These are phyloP conservation scores for Eumacrocentrus americanus DNA, from an alignment of 2,888 invertebrate genomes.

Conservation along the genomic window DNA sequence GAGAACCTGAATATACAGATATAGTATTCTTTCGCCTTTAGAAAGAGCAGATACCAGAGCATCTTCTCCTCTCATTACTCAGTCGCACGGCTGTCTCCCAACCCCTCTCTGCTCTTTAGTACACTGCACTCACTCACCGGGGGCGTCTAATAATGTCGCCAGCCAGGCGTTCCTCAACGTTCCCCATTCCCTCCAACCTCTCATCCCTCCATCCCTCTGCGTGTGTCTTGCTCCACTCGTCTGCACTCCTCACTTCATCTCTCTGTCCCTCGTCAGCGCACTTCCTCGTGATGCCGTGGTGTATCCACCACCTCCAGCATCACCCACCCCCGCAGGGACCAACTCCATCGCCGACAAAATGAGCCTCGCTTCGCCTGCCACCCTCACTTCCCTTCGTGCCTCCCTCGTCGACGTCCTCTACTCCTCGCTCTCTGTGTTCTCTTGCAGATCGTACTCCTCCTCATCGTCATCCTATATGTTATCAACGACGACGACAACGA, in stretches of 20 bases:
- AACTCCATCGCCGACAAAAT: constrained; percentile 57
- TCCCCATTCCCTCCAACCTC: constrained; percentile 38
- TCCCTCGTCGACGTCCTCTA: constrained; percentile 18
- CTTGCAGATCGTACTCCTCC: background rate
- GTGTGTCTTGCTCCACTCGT: constrained; percentile 21
- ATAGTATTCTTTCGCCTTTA: constrained; percentile 25
- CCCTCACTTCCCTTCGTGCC: constrained; percentile 7
- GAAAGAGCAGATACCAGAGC: constrained; percentile 36
- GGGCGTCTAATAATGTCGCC: constrained; percentile 63
- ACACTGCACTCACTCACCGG: constrained; percentile 54
- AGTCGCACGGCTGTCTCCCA: constrained; percentile 35
- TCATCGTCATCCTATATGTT: background rate
- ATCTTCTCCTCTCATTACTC: constrained; percentile 45
- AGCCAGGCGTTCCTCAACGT: constrained; percentile 56
- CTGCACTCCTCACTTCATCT: constrained; percentile 25
- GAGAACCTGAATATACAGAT: constrained; percentile 17
- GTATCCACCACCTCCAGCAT: constrained; percentile 29
- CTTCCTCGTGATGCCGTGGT: constrained; percentile 24
- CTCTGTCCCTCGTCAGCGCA: constrained; percentile 19
- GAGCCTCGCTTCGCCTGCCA: constrained; percentile 55
- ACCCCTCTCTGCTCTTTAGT: constrained; percentile 34
- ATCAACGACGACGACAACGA: constrained; percentile 6
- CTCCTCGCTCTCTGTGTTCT: too few relatives aligned
- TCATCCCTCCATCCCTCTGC: constrained; percentile 19
- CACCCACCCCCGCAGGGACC: constrained; percentile 27